Conservation (phyloP, 2,797 vertebrate species). For the Eutrigla gurnardus region DNA sequence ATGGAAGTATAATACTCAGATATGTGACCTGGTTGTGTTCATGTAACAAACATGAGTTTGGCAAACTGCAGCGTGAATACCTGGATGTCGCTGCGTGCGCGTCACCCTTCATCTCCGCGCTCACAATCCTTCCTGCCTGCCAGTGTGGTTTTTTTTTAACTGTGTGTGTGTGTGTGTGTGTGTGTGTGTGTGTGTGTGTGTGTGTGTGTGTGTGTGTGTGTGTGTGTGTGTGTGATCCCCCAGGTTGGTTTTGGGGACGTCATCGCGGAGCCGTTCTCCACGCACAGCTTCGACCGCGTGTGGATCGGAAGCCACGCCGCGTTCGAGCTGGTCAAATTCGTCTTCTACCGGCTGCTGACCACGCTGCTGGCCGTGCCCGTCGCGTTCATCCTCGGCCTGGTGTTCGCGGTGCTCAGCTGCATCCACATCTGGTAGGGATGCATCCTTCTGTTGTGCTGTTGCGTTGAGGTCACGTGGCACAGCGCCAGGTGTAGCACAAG, state of each 20-base stretch:
- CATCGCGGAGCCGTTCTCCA: conserved; percentile 90
- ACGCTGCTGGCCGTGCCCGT: conserved; percentile 91
- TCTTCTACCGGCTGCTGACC: conserved; percentile 91
- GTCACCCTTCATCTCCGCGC: conserved; percentile 39
- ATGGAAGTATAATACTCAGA: neutral
- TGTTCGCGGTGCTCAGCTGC: conserved; percentile 91
- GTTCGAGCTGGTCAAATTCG: conserved; percentile 91
- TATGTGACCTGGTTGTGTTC: conserved; percentile 2
- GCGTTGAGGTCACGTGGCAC: neutral
- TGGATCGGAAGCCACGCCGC: conserved; percentile 95
- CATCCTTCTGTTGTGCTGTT: conserved; percentile 13
- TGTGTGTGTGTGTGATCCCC: conserved; percentile 17
- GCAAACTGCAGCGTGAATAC: conserved; percentile 36
- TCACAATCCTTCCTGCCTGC: too few species aligned
- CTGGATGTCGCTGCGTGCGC: conserved; percentile 58
- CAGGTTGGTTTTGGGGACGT: conserved; percentile 94
- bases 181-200: conserved; percentile 7
- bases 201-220: neutral
- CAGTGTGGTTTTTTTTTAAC: too few species aligned
- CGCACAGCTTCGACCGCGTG: conserved; percentile 92
- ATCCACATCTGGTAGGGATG: conserved; percentile 94
- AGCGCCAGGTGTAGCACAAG: neutral
- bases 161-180: neutral
- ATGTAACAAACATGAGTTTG: neutral
- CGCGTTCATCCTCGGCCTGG: conserved; percentile 88